Evolutionary conservation across 2,797 vertebrate species (phyloP).

Genomic region (Rhadinocentrus ornatus): DNA sequence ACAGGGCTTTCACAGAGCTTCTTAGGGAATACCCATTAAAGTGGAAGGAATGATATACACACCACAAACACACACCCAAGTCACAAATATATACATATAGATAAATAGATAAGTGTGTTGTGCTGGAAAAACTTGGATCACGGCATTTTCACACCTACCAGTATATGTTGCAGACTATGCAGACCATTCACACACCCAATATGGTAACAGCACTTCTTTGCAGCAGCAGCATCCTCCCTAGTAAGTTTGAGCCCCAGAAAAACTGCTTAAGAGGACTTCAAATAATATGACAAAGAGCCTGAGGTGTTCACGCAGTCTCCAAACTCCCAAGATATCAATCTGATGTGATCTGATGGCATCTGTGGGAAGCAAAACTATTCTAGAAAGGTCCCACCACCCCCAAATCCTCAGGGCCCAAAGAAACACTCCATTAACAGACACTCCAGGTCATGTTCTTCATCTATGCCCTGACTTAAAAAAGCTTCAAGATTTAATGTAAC

Average conservation of each 20-base stretch:
- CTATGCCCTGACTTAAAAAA: neutral
- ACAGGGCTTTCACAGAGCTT: slow-evolving; percentile 60
- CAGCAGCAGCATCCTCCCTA: too few relatives aligned
- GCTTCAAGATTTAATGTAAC: neutral
- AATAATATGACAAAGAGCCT: too few relatives aligned
- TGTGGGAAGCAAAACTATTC: neutral
- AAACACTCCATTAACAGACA: neutral
- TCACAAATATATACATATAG: too few relatives aligned
- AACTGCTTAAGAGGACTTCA: too few relatives aligned
- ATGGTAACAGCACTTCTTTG: too few relatives aligned
- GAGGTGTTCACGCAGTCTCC: neutral
- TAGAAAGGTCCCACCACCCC: neutral
- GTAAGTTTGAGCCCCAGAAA: too few relatives aligned
- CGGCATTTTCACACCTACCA: too few relatives aligned
- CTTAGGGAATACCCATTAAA: slow-evolving; percentile 59
- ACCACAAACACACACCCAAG: neutral
- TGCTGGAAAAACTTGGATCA: too few relatives aligned
- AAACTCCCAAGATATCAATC: neutral
- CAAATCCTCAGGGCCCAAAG: neutral
- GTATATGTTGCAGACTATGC: too few relatives aligned
- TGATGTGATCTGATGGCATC: neutral
- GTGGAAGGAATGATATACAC: neutral
- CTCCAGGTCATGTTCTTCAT: neutral
- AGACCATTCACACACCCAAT: too few relatives aligned
- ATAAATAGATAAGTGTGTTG: neutral